These are phyloP conservation scores for Desoria tigrina DNA, from an alignment of 2,888 invertebrate genomes.

Conservation along the genomic window DNA sequence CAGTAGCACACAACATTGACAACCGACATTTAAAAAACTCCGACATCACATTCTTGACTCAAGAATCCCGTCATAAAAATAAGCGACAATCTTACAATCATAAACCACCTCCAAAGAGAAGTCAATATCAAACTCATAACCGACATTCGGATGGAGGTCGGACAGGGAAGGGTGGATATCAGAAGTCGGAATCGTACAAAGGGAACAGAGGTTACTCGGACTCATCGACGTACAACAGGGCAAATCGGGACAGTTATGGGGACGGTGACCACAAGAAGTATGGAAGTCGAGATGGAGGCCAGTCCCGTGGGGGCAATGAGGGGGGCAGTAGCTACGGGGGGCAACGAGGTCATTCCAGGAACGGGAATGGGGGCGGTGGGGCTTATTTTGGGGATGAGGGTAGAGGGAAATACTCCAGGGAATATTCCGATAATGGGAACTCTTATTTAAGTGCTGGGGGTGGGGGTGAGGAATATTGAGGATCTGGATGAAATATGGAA, in stretches of 20 bases:
- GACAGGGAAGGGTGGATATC: conserved; percentile 41
- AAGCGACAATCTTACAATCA: conserved; percentile 31
- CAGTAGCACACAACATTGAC: too few relatives aligned
- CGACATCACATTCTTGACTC: conserved; percentile 18
- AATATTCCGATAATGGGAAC: conserved; percentile 10
- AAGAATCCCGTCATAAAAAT: conserved; percentile 35
- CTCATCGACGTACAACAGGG: conserved; percentile 28
- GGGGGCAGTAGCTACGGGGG: conserved; percentile 35
- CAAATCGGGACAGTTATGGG: conserved; percentile 31
- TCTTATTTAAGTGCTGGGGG: background rate
- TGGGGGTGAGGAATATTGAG: background rate
- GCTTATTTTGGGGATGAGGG: conserved; percentile 14
- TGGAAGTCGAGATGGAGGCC: conserved; percentile 29
- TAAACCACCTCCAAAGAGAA: conserved; percentile 24
- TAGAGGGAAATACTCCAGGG: conserved; percentile 14
- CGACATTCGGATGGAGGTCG: conserved; percentile 30
- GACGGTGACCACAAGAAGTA: conserved; percentile 38
- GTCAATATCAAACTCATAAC: conserved; percentile 38
- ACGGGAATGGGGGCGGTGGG: conserved; percentile 23
- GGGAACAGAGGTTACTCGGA: conserved; percentile 38
- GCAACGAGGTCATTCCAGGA: conserved; percentile 21
- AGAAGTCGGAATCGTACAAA: conserved; percentile 32
- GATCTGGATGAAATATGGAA: too few relatives aligned
- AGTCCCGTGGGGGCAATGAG: conserved; percentile 23
- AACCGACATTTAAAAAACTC: background rate